These are phyloP conservation scores for Germaria angustata DNA, from an alignment of 2,888 invertebrate genomes.

Conservation along the genomic window DNA sequence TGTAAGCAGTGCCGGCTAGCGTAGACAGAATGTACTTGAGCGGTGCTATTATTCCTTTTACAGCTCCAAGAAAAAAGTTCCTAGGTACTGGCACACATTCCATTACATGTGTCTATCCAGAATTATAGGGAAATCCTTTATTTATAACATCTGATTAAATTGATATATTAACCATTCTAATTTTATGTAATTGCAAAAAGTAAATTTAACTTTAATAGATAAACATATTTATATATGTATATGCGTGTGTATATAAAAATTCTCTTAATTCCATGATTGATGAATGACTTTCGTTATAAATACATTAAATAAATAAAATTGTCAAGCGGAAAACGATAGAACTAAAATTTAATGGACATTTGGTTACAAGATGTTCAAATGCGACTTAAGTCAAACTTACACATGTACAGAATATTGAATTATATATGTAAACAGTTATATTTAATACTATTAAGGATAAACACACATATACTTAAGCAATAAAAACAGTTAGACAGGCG, in stretches of 20 bases:
- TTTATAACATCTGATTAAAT: too few relatives aligned
- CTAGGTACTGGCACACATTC: too few relatives aligned
- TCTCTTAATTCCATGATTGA: conserved; percentile 55
- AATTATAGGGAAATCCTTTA: too few relatives aligned
- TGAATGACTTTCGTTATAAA: conserved; percentile 52
- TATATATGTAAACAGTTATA: conserved; percentile 56
- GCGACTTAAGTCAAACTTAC: conserved; percentile 17
- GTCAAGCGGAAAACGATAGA: conserved; percentile 44
- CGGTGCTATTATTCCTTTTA: too few relatives aligned
- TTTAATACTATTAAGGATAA: conserved; percentile 53
- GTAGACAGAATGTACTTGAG: too few relatives aligned
- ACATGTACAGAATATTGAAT: conserved; percentile 39
- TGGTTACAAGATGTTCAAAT: conserved; percentile 49
- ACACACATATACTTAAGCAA: neutral
- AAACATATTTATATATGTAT: neutral
- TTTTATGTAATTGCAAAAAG: too few relatives aligned
- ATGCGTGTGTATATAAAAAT: neutral
- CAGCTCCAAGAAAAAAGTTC: too few relatives aligned
- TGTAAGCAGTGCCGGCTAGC: too few relatives aligned
- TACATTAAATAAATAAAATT: conserved; percentile 69
- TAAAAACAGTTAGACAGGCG: conserved; percentile 2
- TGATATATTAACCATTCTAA: too few relatives aligned
- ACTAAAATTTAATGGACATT: conserved; percentile 54
- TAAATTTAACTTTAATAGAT: neutral
- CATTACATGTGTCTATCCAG: too few relatives aligned